Conservation (phyloP, 2,888 invertebrate species). For the Ophion costatus region DNA sequence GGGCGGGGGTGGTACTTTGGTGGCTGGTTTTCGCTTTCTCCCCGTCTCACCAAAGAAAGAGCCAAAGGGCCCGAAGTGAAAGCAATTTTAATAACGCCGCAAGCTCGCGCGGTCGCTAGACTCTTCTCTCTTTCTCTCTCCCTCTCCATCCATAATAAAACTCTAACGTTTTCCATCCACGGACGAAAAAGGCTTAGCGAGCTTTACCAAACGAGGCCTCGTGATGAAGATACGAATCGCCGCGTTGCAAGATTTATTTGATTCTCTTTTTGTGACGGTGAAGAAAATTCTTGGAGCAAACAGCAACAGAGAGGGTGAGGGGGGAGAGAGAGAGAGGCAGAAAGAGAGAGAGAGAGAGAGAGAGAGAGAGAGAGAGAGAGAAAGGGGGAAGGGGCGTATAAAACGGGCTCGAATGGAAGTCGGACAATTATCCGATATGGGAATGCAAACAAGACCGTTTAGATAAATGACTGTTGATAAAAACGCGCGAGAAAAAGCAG, state of each 20-base stretch:
- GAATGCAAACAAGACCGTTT: conserved; percentile 73
- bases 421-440: conserved; percentile 71
- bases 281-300: conserved; percentile 37
- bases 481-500: conserved; percentile 38
- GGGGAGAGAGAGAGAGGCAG: too few relatives aligned
- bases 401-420: conserved; percentile 46
- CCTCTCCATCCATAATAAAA: not conserved
- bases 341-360: conserved; percentile 24
- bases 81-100: conserved; percentile 64
- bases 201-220: conserved; percentile 43
- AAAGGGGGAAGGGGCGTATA: conserved; percentile 8
- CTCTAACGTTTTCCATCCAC: conserved; percentile 37
- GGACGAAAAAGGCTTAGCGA: conserved; percentile 40
- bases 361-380: not conserved
- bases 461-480: conserved; percentile 71
- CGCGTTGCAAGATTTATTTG: conserved; percentile 23
- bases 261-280: conserved; percentile 7
- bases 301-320: not conserved
- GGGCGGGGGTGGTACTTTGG: not conserved
- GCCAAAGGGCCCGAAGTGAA: conserved; percentile 55
- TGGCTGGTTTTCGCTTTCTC: conserved; percentile 23
- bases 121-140: conserved; percentile 1
- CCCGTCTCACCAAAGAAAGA: conserved; percentile 23
- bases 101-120: conserved; percentile 29
- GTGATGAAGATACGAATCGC: conserved; percentile 59